Evolutionary conservation across 2,113 vertebrate species (phyloP).

Genomic region (Psittacara wagleri): DNA sequence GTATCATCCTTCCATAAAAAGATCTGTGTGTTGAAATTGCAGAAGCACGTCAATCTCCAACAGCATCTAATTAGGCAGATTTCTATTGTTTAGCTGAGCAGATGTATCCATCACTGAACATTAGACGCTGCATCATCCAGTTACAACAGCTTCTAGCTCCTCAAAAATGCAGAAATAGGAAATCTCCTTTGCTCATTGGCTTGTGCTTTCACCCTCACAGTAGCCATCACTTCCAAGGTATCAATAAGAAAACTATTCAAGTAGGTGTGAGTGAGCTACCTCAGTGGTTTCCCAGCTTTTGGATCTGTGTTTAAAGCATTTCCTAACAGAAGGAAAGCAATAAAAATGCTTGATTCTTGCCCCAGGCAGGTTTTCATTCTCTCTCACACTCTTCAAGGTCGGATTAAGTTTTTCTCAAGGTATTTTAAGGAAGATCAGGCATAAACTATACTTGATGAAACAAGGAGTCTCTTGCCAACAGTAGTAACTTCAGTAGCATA

Average conservation of each 20-base stretch:
- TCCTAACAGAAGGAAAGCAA: background rate
- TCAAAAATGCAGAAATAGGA: slow-evolving; percentile 1
- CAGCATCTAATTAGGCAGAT: slow-evolving; percentile 36
- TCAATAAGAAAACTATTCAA: background rate
- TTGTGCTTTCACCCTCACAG: background rate
- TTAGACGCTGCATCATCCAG: background rate
- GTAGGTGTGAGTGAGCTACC: background rate
- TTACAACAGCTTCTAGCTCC: background rate
- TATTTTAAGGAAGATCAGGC: background rate
- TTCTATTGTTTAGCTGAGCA: slow-evolving; percentile 44
- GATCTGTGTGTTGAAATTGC: background rate
- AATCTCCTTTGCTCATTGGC: background rate
- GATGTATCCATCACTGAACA: background rate
- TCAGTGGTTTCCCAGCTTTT: background rate
- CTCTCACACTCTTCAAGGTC: background rate
- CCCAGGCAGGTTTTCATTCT: background rate
- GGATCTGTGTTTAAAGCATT: background rate
- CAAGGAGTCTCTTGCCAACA: background rate
- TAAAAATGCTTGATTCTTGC: background rate
- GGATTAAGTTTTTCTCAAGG: background rate
- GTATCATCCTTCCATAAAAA: background rate
- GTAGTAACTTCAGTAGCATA: background rate
- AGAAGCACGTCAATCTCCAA: slow-evolving; percentile 39
- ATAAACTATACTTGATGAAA: background rate
- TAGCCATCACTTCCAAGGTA: background rate